Evolutionary conservation across 2,888 invertebrate genomes (phyloP).

Genomic region (Leptura quadrifasciata): DNA sequence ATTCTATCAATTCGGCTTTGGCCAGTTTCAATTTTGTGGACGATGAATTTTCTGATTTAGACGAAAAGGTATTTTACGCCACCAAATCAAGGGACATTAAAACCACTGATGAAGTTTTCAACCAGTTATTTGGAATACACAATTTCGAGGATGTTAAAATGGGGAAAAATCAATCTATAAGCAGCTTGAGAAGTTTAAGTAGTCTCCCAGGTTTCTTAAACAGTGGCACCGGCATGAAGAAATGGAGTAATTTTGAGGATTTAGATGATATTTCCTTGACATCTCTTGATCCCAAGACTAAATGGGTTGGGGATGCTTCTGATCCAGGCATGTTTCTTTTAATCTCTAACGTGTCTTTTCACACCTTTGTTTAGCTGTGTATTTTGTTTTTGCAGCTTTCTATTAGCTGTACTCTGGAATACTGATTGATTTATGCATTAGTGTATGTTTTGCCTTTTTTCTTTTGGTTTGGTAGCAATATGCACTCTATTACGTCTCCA

Average conservation of each 20-base stretch:
- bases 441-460: not conserved
- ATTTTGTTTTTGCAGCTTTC: not conserved
- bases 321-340: slow-evolving; percentile 71
- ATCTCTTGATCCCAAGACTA: slow-evolving; percentile 60
- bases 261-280: slow-evolving; percentile 65
- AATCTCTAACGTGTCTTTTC: slow-evolving; percentile 45
- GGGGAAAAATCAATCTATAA: slow-evolving; percentile 56
- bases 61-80: slow-evolving; percentile 61
- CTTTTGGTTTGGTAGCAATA: too few relatives aligned
- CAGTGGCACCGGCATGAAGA: slow-evolving; percentile 63
- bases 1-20: slow-evolving; percentile 58
- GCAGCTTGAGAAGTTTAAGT: slow-evolving; percentile 65
- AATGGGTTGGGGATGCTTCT: slow-evolving; percentile 70
- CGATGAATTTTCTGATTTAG: slow-evolving; percentile 62
- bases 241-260: slow-evolving; percentile 69
- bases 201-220: slow-evolving; percentile 64
- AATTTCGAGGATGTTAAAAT: slow-evolving; percentile 48
- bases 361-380: slow-evolving; percentile 7
- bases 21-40: slow-evolving; percentile 57
- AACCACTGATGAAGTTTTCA: slow-evolving; percentile 52
- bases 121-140: slow-evolving; percentile 62
- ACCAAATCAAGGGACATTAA: slow-evolving; percentile 52
- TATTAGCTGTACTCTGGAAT: slow-evolving; percentile 6
- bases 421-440: slow-evolving; percentile 18
- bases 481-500: too few relatives aligned